Evolutionary conservation across 2,113 vertebrate species (phyloP).

Genomic region (Melozone crissalis): DNA sequence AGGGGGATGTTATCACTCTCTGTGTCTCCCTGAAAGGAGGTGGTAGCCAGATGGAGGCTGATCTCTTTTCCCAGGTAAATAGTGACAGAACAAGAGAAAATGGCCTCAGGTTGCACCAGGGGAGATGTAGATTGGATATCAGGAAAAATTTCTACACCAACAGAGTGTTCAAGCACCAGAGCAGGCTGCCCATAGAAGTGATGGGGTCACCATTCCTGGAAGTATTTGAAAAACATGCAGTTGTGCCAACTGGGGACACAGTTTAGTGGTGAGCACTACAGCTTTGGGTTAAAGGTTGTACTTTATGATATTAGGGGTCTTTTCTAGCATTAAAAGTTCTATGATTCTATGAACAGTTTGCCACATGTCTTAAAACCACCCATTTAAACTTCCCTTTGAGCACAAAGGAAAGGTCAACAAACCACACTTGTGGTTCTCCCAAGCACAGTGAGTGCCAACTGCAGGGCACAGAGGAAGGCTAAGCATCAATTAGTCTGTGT

Average conservation of each 20-base stretch:
- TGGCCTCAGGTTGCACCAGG: background rate
- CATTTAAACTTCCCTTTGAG: background rate
- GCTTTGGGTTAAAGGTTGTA: background rate
- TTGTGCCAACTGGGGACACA: background rate
- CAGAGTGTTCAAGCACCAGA: background rate
- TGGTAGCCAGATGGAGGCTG: fast-evolving
- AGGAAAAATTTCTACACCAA: background rate
- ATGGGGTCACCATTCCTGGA: background rate
- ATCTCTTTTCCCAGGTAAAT: background rate
- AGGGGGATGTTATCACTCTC: too few species aligned
- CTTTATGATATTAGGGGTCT: background rate
- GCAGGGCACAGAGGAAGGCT: background rate
- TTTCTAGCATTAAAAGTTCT: background rate
- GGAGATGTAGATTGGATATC: background rate
- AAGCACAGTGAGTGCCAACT: background rate
- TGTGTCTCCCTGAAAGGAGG: background rate
- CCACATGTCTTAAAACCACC: background rate
- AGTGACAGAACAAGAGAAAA: background rate
- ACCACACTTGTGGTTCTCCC: background rate
- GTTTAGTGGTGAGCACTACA: background rate
- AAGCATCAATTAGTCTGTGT: background rate
- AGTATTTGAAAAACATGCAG: background rate
- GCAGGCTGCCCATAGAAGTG: too few species aligned
- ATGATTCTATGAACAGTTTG: background rate
- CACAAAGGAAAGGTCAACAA: background rate